Evolutionary conservation across 2,888 invertebrate genomes (phyloP), one percentile per base, ranked within the genome.

Genomic region (Epirrhoe alternata): DNA sequence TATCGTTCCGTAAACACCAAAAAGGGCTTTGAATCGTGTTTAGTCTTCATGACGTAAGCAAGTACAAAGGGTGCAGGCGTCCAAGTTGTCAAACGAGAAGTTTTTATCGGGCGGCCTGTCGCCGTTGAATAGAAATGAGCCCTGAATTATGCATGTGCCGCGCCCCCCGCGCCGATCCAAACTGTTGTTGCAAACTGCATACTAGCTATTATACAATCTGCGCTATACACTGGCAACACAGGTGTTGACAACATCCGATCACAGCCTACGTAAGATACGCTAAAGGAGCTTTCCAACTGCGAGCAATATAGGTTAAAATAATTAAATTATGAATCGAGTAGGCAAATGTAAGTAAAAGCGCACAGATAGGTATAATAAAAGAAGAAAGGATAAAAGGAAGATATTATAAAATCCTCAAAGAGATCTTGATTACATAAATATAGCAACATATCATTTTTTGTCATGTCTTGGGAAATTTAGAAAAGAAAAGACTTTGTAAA

Each of bases 111-210:
- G 80, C 87, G 85, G 87, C 86, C 84, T 89, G 92, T 89, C 89
- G 86, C 75, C 89, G 90, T 89, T 89, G 92, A 91, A 92, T 92
- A 91, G 91, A 87, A 92, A 92, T 92, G 91, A 91, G 90, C 77
- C 81, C 86, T 93, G 92, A 92, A 93, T 92, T 91, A 93, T 92
- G 90, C 90, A 93, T 91, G 83, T 77, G 79, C 77, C 80, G 77
- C 77, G 73, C 81, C 77, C 82, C 80, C 80, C 81, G 77, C 79
- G 76, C 77, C 80, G 70, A 77, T 70, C 75, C 74, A 81, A 88
- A 88, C 87, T 86, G 88, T 88, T 89, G 86, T 86, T 83, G 82
- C 81, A 75, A 79, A 71, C 80, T 71, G 75, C 76, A 73, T 75
- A 78, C 77, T 78, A 75, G 78, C 78, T 74, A 16, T 55, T 60